Conservation (phyloP, 2,113 vertebrate genomes). For the Xyrauchen texanus region DNA sequence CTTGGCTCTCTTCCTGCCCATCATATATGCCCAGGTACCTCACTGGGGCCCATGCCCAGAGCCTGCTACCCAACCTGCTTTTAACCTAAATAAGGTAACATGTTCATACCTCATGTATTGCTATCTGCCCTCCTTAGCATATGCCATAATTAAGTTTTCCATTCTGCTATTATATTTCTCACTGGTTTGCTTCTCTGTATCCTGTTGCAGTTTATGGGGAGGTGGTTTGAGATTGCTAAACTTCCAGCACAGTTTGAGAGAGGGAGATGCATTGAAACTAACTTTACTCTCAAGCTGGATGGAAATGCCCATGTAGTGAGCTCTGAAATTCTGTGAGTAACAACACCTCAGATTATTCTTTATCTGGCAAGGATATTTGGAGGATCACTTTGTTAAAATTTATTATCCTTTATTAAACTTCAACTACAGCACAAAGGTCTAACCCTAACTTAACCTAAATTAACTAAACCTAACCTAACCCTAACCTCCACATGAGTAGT, state of each 20-base stretch:
- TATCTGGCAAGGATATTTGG: no score
- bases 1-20: conserved; percentile 43
- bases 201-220: conserved; percentile 74
- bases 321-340: conserved; percentile 76
- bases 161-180: neutral
- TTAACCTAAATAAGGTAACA: conserved; percentile 81
- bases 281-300: conserved; percentile 69
- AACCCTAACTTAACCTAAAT: no score
- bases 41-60: conserved; percentile 83
- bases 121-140: no score
- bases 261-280: conserved; percentile 76
- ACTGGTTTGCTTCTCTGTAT: conserved; percentile 39
- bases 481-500: no score
- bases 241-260: conserved; percentile 77
- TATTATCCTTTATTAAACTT: no score
- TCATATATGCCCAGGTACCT: conserved; percentile 77
- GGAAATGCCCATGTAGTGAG: conserved; percentile 69
- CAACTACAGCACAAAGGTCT: no score
- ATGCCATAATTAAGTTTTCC: no score
- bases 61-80: conserved; percentile 80
- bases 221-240: conserved; percentile 78
- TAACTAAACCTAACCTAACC: no score
- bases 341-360: neutral
- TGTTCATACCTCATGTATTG: neutral
- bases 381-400: no score